Evolutionary conservation across 2,113 vertebrate genomes (phyloP).

Genomic region (Phrynocephalus versicolor): DNA sequence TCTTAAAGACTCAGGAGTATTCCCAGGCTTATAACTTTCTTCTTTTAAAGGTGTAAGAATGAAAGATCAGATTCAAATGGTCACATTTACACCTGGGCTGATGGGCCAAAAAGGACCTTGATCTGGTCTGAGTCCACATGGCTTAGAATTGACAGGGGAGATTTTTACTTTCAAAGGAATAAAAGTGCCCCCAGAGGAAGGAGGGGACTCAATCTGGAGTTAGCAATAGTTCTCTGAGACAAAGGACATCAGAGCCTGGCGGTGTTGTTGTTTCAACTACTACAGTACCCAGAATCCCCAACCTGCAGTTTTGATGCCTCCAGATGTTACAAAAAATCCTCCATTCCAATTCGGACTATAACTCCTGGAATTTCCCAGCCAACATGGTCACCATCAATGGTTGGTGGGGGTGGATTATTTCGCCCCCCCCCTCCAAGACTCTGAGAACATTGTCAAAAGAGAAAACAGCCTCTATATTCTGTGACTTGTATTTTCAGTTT

Average conservation of each 20-base stretch:
- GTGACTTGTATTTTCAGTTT: conserved; percentile 53
- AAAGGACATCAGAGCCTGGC: too few species aligned
- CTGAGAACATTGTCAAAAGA: background rate
- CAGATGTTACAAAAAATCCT: too few species aligned
- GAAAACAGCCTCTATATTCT: conserved; percentile 38
- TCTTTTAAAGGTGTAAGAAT: background rate
- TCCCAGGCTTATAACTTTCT: background rate
- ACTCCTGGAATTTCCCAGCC: too few species aligned
- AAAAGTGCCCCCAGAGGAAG: conserved; percentile 23
- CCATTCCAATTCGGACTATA: too few species aligned
- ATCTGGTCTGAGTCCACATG: background rate
- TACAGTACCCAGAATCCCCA: too few species aligned
- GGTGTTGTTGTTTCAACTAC: too few species aligned
- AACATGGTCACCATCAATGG: too few species aligned
- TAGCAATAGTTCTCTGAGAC: conserved; percentile 47
- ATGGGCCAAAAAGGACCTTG: conserved; percentile 3
- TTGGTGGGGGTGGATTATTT: too few species aligned
- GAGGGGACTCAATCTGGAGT: conserved; percentile 31
- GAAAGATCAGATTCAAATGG: background rate
- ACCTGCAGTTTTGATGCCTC: too few species aligned
- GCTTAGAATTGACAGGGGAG: background rate
- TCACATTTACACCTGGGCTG: conserved; percentile 26
- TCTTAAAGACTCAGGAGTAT: background rate
- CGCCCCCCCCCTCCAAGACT: background rate
- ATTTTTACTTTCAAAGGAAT: conserved; percentile 30